These are phyloP conservation scores for Sebastes steindachneri DNA, from an alignment of 2,797 vertebrate genomes.

Conservation along the genomic window DNA sequence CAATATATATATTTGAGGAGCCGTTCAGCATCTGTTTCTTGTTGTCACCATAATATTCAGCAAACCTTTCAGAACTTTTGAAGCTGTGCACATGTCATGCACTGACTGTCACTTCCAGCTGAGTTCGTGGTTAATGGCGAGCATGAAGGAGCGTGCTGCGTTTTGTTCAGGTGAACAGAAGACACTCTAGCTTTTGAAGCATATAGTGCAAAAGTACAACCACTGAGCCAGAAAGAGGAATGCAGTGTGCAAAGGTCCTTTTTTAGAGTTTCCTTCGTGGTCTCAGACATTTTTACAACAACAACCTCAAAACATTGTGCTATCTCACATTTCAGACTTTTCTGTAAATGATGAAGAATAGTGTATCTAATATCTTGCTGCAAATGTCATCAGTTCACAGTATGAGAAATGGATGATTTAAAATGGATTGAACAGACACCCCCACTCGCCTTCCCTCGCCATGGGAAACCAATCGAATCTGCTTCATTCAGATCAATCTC, in stretches of 20 bases:
- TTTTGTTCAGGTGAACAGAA: slow-evolving; percentile 33
- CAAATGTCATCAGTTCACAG: slow-evolving; percentile 21
- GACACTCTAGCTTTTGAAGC: slow-evolving; percentile 44
- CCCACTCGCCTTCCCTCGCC: background rate
- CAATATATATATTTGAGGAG: background rate
- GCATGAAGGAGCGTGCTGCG: background rate
- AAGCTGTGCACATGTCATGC: background rate
- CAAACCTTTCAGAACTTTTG: background rate
- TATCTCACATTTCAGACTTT: background rate
- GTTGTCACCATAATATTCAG: background rate
- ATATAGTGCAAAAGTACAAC: slow-evolving; percentile 39
- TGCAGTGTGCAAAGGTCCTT: slow-evolving; percentile 23
- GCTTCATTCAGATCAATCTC: slow-evolving; percentile 9
- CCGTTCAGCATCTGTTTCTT: background rate
- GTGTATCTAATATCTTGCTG: background rate
- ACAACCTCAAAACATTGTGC: slow-evolving; percentile 1
- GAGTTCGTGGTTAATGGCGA: slow-evolving; percentile 30
- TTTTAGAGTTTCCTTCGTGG: background rate
- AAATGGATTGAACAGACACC: background rate
- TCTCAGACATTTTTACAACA: background rate
- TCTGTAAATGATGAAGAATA: background rate
- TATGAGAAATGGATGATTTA: slow-evolving; percentile 1
- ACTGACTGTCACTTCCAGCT: slow-evolving; percentile 6
- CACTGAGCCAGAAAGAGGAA: slow-evolving; percentile 39
- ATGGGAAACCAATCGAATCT: background rate